Conservation (phyloP, 2,888 invertebrate genomes). For the Thysanoteuthis rhombus region DNA sequence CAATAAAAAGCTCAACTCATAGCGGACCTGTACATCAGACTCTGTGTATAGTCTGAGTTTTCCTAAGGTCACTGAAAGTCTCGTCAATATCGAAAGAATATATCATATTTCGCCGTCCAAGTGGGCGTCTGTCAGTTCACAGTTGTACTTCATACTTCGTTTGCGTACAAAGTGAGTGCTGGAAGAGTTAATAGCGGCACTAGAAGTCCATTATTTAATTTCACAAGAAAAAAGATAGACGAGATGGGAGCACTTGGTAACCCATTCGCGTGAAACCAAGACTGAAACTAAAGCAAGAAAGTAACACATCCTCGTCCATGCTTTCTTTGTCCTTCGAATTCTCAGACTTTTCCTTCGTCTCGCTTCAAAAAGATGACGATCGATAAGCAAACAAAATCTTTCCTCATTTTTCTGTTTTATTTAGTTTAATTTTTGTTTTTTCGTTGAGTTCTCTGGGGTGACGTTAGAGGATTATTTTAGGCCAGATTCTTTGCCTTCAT, state of each 20-base stretch:
- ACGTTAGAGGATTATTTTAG: too few relatives aligned
- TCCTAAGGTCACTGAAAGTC: neutral
- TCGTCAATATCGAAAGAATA: neutral
- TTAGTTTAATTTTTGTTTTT: too few relatives aligned
- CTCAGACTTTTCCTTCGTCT: neutral
- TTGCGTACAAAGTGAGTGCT: neutral
- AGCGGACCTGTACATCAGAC: too few relatives aligned
- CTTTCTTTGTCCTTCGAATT: neutral
- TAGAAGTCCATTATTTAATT: neutral
- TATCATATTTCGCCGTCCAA: neutral
- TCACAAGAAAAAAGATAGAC: neutral
- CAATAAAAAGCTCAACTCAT: too few relatives aligned
- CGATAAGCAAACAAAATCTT: too few relatives aligned
- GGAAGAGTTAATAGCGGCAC: neutral
- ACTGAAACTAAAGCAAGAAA: neutral
- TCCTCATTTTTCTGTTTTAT: too few relatives aligned
- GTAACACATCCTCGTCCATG: neutral
- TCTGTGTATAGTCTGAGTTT: neutral
- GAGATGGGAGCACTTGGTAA: neutral
- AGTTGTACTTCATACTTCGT: neutral
- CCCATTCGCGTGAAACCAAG: neutral
- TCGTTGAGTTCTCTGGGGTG: too few relatives aligned
- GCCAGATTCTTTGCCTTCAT: too few relatives aligned
- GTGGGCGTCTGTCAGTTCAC: neutral
- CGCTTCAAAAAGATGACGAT: too few relatives aligned